These are phyloP conservation scores for Catharus ustulatus DNA, from an alignment of 2,797 vertebrate species.

Conservation along the genomic window DNA sequence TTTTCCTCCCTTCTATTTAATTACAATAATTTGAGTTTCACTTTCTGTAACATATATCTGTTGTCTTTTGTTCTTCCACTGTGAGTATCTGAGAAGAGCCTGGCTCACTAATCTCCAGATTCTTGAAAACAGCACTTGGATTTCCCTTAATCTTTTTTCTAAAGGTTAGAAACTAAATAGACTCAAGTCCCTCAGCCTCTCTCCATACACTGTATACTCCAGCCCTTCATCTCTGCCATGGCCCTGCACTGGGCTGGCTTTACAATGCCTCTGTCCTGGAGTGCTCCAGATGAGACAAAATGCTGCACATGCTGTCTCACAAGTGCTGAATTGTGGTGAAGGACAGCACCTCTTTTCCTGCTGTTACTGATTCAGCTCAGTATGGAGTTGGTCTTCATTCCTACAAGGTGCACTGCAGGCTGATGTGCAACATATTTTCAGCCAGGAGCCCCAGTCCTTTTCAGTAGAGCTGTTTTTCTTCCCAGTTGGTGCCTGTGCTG, in stretches of 20 bases:
- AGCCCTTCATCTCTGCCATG: neutral
- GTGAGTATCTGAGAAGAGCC: neutral
- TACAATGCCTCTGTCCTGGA: accelerated
- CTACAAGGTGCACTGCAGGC: neutral
- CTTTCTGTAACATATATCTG: neutral
- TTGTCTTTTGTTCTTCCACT: neutral
- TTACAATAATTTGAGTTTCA: neutral
- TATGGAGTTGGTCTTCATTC: neutral
- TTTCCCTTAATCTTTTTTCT: neutral
- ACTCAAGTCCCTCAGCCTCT: neutral
- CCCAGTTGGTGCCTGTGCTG: neutral
- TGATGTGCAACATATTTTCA: accelerated
- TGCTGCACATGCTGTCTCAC: neutral
- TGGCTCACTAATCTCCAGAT: neutral
- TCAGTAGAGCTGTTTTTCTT: neutral
- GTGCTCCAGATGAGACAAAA: neutral
- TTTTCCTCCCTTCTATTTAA: neutral
- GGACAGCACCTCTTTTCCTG: neutral
- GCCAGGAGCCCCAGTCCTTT: neutral
- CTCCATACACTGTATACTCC: accelerated
- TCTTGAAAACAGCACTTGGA: neutral
- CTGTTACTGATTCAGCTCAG: neutral
- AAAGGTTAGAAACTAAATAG: neutral
- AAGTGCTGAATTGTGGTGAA: neutral
- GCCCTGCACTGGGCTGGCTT: neutral